Conservation (phyloP, 2,888 invertebrate genomes). For the Synanthedon formicaeformis region DNA sequence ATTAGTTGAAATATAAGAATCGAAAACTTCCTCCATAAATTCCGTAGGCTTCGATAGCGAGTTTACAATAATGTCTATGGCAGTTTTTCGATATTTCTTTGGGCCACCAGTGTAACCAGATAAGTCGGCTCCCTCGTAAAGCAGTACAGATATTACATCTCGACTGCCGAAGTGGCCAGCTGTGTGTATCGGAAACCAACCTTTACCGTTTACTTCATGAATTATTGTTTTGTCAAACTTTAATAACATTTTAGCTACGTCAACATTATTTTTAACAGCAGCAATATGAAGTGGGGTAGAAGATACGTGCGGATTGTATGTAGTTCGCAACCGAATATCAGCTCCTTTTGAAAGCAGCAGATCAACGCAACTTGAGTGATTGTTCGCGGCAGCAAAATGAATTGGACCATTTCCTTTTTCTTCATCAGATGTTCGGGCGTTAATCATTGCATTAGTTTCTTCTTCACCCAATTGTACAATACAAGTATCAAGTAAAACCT, state of each 20-base stretch:
- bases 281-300: constrained; percentile 63
- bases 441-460: constrained; percentile 33
- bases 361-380: constrained; percentile 53
- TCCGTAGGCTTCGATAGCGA: constrained; percentile 65
- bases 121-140: constrained; percentile 57
- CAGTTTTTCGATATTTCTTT: constrained; percentile 47
- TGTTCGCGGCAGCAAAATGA: constrained; percentile 69
- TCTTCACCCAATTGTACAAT: constrained; percentile 31
- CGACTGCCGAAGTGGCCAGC: constrained; percentile 71
- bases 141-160: constrained; percentile 58
- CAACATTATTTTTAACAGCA: constrained; percentile 43
- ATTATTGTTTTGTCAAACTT: constrained; percentile 47
- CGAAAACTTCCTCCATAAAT: constrained; percentile 64
- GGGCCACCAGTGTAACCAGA: constrained; percentile 49
- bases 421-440: constrained; percentile 39
- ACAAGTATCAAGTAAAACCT: constrained; percentile 44
- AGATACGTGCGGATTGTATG: constrained; percentile 42
- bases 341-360: constrained; percentile 52
- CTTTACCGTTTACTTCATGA: constrained; percentile 47
- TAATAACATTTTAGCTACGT: constrained; percentile 44
- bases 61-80: constrained; percentile 64
- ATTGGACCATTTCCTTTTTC: constrained; percentile 60
- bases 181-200: constrained; percentile 52
- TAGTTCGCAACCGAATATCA: constrained; percentile 52
- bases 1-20: constrained; percentile 61